Conservation (phyloP, 2,113 vertebrate genomes). For the Thunnus maccoyii region DNA sequence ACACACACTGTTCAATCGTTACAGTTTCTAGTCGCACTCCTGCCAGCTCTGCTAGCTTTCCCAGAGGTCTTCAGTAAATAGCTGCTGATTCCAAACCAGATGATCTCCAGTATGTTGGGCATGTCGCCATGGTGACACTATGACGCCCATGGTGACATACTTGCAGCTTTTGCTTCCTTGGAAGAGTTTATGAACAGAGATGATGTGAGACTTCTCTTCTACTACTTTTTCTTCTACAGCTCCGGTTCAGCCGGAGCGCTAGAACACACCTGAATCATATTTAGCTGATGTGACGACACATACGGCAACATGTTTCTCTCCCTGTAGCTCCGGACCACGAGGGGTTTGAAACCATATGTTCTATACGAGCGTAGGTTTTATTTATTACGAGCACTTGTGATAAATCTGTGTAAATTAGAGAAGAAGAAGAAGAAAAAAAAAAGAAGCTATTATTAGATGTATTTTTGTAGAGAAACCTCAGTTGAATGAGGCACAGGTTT, state of each 20-base stretch:
- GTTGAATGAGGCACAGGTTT: slow-evolving; percentile 73
- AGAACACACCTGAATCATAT: not conserved
- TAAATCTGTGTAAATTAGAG: slow-evolving; percentile 60
- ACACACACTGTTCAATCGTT: slow-evolving; percentile 1
- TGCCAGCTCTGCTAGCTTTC: slow-evolving; percentile 3
- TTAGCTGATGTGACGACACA: not conserved
- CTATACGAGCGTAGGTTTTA: slow-evolving; percentile 31
- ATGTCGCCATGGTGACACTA: slow-evolving; percentile 38
- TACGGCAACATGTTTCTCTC: not conserved
- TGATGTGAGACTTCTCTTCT: not conserved
- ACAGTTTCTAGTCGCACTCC: not conserved
- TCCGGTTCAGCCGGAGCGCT: not conserved
- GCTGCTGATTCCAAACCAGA: slow-evolving; percentile 11
- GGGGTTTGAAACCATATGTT: slow-evolving; percentile 33
- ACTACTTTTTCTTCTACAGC: not conserved
- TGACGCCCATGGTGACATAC: not conserved
- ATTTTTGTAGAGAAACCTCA: slow-evolving; percentile 81
- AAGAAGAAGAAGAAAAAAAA: slow-evolving; percentile 1
- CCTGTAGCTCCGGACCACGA: slow-evolving; percentile 23
- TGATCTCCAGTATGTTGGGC: slow-evolving; percentile 17
- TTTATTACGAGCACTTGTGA: slow-evolving; percentile 53
- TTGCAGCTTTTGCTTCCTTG: not conserved
- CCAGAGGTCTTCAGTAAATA: slow-evolving; percentile 25
- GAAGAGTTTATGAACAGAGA: slow-evolving; percentile 7
- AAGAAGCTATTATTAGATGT: slow-evolving; percentile 70